phyloP scores from a whole-genome alignment of 1,140 invertebrate genomes.

The Drosophila yakuba region DNA sequence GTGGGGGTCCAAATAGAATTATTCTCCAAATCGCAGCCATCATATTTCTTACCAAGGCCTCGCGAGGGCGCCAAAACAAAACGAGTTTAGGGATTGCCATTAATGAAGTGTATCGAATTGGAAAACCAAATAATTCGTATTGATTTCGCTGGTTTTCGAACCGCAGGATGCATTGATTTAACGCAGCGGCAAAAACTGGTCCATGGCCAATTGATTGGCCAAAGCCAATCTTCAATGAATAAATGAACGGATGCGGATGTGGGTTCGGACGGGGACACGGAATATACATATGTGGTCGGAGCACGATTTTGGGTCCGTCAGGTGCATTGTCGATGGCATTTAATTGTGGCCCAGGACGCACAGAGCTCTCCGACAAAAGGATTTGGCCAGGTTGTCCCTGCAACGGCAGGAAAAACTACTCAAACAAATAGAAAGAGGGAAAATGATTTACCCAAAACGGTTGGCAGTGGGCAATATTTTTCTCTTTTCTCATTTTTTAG shows the following conservation, averaged over 20 bases:
- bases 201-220: slow-evolving; percentile 76
- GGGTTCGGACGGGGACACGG: neutral
- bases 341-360: slow-evolving; percentile 67
- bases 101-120: slow-evolving; percentile 82
- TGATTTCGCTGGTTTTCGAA: slow-evolving; percentile 69
- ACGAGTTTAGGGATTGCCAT: slow-evolving; percentile 47
- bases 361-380: slow-evolving; percentile 56
- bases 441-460: slow-evolving; percentile 57
- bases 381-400: slow-evolving; percentile 39
- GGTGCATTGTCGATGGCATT: slow-evolving; percentile 70
- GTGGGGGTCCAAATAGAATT: slow-evolving; percentile 53
- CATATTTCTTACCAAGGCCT: slow-evolving; percentile 14
- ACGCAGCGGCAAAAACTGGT: slow-evolving; percentile 56
- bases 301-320: slow-evolving; percentile 9
- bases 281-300: neutral
- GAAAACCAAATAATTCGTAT: slow-evolving; percentile 83
- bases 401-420: slow-evolving; percentile 51
- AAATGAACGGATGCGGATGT: slow-evolving; percentile 61
- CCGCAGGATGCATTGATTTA: slow-evolving; percentile 76
- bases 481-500: slow-evolving; percentile 35
- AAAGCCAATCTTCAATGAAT: slow-evolving; percentile 81
- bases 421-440: slow-evolving; percentile 56
- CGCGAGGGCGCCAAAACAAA: slow-evolving; percentile 1
- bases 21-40: slow-evolving; percentile 48
- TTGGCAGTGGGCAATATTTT: slow-evolving; percentile 35